A percentile compares a stretch with the other conserved stretches of the same genome.
These are phyloP conservation scores for Nesidiocoris tenuis DNA, from an alignment of 2,888 invertebrate species.

Conservation along the genomic window DNA sequence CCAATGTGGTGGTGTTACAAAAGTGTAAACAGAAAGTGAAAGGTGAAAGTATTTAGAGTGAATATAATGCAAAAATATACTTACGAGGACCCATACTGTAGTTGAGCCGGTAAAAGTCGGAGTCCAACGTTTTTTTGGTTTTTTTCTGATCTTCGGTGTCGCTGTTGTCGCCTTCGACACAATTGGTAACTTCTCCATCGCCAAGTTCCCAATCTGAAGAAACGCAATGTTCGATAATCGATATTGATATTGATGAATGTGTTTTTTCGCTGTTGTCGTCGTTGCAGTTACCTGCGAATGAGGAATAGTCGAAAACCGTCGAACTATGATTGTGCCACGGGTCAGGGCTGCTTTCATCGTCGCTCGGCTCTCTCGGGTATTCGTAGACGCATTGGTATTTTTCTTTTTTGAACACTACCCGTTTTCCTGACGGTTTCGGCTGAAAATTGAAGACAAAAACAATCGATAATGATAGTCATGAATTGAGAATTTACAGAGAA, in stretches of 20 bases:
- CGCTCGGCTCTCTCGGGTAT: slow-evolving; percentile 71
- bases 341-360: slow-evolving; percentile 53
- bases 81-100: slow-evolving; percentile 52
- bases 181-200: slow-evolving; percentile 52
- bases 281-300: slow-evolving; percentile 62
- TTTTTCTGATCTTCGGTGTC: slow-evolving; percentile 50
- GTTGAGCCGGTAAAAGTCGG: slow-evolving; percentile 52
- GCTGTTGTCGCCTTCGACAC: slow-evolving; percentile 50
- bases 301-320: slow-evolving; percentile 56
- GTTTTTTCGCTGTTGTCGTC: no score
- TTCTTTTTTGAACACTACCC: slow-evolving; percentile 79
- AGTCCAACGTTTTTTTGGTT: slow-evolving; percentile 42
- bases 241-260: no score
- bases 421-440: slow-evolving; percentile 55
- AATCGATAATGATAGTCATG: no score
- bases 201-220: slow-evolving; percentile 56
- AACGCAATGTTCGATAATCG: no score
- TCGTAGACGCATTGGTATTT: slow-evolving; percentile 82
- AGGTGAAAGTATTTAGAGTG: no score
- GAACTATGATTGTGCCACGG: slow-evolving; percentile 55
- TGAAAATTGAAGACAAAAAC: no score
- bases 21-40: no score
- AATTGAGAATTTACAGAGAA: no score
- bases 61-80: slow-evolving; percentile 39
- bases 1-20: no score